Evolutionary conservation across 2,888 invertebrate genomes (phyloP).

Genomic region (Platycheirus rosarum): DNA sequence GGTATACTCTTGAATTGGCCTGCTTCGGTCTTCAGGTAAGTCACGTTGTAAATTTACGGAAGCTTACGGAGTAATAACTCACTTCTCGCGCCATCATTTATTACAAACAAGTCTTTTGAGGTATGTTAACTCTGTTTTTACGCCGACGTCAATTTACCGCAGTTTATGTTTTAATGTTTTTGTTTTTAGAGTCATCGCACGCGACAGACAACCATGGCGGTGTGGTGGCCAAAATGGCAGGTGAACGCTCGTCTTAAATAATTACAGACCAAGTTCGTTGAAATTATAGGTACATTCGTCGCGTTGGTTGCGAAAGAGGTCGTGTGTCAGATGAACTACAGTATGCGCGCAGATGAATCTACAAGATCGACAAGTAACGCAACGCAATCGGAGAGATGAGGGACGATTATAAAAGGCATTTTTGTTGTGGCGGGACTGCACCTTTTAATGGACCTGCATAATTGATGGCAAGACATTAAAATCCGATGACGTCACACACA

Average conservation of each 20-base stretch:
- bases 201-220: background rate
- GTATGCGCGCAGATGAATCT: background rate
- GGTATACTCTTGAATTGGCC: background rate
- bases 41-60: background rate
- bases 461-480: slow-evolving; percentile 29
- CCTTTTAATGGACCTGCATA: slow-evolving; percentile 8
- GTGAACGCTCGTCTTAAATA: slow-evolving; percentile 9
- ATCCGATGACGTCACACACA: slow-evolving; percentile 18
- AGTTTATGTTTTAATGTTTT: too few species aligned
- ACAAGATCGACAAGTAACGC: too few species aligned
- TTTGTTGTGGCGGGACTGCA: slow-evolving; percentile 2
- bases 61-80: background rate
- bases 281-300: background rate
- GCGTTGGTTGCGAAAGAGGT: too few species aligned
- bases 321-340: background rate
- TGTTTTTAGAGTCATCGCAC: background rate
- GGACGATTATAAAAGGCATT: background rate
- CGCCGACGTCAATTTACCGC: too few species aligned
- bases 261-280: background rate
- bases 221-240: background rate
- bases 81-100: background rate
- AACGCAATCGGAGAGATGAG: too few species aligned
- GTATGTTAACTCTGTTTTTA: too few species aligned
- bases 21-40: background rate
- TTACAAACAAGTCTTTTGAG: background rate